Conservation (phyloP, 2,888 invertebrate species). For the Nycteola revayana region DNA sequence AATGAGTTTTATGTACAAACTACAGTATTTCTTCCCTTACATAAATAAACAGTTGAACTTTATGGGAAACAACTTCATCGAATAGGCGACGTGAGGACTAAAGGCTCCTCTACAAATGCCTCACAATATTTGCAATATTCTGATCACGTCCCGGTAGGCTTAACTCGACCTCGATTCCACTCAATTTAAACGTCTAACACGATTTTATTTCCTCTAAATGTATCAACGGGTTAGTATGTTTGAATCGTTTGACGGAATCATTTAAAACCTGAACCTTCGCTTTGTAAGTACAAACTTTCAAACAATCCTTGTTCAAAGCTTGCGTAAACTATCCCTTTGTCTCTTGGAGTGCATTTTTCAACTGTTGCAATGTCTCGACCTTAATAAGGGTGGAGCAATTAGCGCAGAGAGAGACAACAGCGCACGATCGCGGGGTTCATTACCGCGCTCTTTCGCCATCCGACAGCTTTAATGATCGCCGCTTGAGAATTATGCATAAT, state of each 20-base stretch:
- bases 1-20: too few species aligned
- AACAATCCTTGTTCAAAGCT: constrained; percentile 21
- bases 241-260: constrained; percentile 14
- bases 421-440: constrained; percentile 46
- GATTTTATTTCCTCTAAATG: constrained; percentile 45
- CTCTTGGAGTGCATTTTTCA: constrained; percentile 48
- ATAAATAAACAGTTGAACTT: too few species aligned
- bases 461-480: constrained; percentile 51
- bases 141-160: constrained; percentile 41
- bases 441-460: constrained; percentile 43
- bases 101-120: constrained; percentile 21
- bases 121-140: constrained; percentile 32
- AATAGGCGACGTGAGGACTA: constrained; percentile 30
- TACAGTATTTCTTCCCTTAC: too few species aligned
- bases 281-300: constrained; percentile 12
- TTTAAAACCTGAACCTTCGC: constrained; percentile 14
- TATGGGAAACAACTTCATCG: constrained; percentile 35
- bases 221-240: constrained; percentile 30
- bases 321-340: constrained; percentile 27
- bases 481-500: constrained; percentile 37
- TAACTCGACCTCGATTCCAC: constrained; percentile 51
- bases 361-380: constrained; percentile 50
- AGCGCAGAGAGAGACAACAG: constrained; percentile 50
- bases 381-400: constrained; percentile 63
- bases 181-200: constrained; percentile 50